Evolutionary conservation across 2,113 vertebrate genomes (phyloP), one percentile per base, ranked within the genome.

Genomic region (Eidolon helvum): DNA sequence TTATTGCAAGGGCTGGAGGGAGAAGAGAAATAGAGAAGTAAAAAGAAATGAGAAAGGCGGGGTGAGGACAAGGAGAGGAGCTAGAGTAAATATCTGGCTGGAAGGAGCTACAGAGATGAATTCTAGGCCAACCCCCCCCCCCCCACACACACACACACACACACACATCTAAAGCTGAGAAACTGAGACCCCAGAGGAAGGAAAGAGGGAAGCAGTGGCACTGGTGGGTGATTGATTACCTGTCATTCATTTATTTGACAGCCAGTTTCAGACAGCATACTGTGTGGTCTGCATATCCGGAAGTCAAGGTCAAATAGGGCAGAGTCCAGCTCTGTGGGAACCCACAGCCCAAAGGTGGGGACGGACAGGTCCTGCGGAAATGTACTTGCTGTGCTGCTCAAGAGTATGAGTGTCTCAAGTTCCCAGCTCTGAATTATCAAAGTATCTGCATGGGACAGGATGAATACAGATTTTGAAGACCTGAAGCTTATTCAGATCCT

Each of bases 221-320:
- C 24, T 21, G 12, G 4, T 9, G 19, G 40, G 8, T 5, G 43
- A n/a, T n/a, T n/a, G 6, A 43, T 33, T 0, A 9, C 24, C 24
- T 43, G 3, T 18, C 10, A 0, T 24, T 48, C 28, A 10, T 45
- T 26, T 43, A 28, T 53, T 71, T 28, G 38, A 2, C n/a, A 48
- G 50, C 30, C 12, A 7, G 15, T 75, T 55, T 18, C 22, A 57
- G 43, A 28, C 77, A 35, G 3, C 72, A 53, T 6, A 43, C 50
- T 7, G 0, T 7, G 0, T 40, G 53, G 26, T 33, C n/a, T 22
- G 3, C 21, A 22, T 0, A 30, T 16, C 21, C 28, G 5, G 38
- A 26, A 7, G 18, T 18, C 72, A 53, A 59, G 38, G 55, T 19
- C 90, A 77, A 45, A 43, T 4, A 15, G n/a, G 10, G 35, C 66